phyloP scores from a whole-genome alignment of 1,140 invertebrate species.

The Heterodera schachtii region DNA sequence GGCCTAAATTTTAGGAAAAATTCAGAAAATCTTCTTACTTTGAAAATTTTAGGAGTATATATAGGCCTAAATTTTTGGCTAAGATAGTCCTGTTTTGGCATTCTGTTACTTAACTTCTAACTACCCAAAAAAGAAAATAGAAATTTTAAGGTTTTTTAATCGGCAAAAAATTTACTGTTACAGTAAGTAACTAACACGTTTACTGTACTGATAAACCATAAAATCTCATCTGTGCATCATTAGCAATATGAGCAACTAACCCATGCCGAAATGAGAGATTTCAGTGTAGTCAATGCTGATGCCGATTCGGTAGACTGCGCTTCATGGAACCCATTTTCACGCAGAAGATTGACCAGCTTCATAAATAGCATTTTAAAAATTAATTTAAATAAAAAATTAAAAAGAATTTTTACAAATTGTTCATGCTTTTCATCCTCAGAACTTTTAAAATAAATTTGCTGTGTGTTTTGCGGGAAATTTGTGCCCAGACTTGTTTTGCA shows the following conservation, averaged over 20 bases:
- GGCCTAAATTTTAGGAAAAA: too few species aligned
- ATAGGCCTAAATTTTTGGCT: too few species aligned
- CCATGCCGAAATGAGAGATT: neutral
- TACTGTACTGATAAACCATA: too few species aligned
- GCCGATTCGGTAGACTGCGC: neutral
- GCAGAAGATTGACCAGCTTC: neutral
- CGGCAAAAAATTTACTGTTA: too few species aligned
- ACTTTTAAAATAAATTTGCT: neutral
- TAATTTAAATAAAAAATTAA: neutral
- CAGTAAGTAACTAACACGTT: too few species aligned
- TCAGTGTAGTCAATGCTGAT: neutral
- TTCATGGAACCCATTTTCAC: neutral
- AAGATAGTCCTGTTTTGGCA: too few species aligned
- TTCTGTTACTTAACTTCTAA: too few species aligned
- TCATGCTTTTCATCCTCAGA: neutral
- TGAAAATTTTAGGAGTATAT: too few species aligned
- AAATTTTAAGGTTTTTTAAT: too few species aligned
- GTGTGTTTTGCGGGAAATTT: neutral
- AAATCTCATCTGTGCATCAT: too few species aligned
- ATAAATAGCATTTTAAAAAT: neutral
- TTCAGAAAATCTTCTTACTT: too few species aligned
- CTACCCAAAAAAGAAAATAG: too few species aligned
- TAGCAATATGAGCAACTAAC: neutral
- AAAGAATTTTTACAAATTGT: neutral
- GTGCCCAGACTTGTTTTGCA: neutral